Conservation (phyloP, 2,888 invertebrate genomes). For the Dryococelus australis region DNA sequence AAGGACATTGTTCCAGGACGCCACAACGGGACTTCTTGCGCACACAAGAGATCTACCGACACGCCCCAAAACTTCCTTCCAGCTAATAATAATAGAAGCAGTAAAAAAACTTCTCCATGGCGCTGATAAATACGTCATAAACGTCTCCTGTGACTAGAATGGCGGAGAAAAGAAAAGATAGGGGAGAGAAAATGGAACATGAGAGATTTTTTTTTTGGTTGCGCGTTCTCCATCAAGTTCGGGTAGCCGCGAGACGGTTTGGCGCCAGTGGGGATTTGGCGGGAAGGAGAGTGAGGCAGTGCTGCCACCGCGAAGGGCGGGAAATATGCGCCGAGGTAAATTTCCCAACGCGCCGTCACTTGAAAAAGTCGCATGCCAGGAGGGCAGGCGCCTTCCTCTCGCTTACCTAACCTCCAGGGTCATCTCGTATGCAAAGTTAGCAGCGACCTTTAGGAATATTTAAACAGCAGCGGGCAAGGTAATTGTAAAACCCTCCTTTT, state of each 20-base stretch:
- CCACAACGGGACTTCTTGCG: conserved; percentile 4
- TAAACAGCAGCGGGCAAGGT: conserved; percentile 1
- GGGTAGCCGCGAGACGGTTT: conserved; percentile 39
- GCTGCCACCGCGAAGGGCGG: not conserved
- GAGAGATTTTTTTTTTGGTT: not conserved
- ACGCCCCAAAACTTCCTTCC: not conserved
- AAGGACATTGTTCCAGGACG: conserved; percentile 26
- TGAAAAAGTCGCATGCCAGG: not conserved
- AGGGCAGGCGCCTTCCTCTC: not conserved
- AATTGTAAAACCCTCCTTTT: conserved; percentile 3
- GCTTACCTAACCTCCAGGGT: conserved; percentile 5
- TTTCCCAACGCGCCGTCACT: conserved; percentile 3
- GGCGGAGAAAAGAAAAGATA: not conserved
- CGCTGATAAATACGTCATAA: conserved; percentile 16
- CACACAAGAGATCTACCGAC: conserved; percentile 19
- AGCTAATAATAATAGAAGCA: not conserved
- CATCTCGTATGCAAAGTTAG: conserved; percentile 9
- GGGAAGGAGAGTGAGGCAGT: not conserved
- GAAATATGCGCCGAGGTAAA: not conserved
- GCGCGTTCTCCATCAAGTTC: conserved; percentile 5
- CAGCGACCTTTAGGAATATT: not conserved
- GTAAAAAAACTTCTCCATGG: not conserved
- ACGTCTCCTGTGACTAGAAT: not conserved
- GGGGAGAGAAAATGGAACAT: not conserved
- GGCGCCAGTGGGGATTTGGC: conserved; percentile 30